Evolutionary conservation across 2,888 invertebrate genomes (phyloP).

Genomic region (Lapara coniferarum): DNA sequence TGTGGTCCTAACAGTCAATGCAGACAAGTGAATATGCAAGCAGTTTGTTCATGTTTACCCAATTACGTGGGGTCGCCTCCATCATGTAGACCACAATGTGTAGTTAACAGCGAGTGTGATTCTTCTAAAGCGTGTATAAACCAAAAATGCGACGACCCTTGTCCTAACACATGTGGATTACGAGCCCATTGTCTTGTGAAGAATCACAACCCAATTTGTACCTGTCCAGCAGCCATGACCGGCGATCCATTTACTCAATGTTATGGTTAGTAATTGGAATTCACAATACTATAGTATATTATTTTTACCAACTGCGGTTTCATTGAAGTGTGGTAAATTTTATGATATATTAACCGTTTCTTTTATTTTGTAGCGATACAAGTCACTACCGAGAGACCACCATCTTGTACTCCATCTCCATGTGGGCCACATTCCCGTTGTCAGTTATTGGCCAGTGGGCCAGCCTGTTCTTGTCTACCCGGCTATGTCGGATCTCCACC

Average conservation of each 20-base stretch:
- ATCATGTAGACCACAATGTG: conserved; percentile 92
- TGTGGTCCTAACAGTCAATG: conserved; percentile 96
- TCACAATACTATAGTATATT: not conserved
- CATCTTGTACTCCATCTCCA: conserved; percentile 91
- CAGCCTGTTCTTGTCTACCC: conserved; percentile 91
- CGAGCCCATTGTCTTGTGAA: conserved; percentile 92
- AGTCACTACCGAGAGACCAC: conserved; percentile 85
- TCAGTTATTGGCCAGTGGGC: conserved; percentile 88
- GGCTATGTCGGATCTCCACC: conserved; percentile 91
- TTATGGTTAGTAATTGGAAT: conserved; percentile 83
- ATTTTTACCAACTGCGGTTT: no score
- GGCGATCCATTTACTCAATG: conserved; percentile 94
- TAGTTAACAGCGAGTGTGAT: conserved; percentile 94
- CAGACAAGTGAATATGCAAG: conserved; percentile 89
- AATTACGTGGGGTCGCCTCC: conserved; percentile 91
- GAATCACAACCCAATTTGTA: conserved; percentile 94
- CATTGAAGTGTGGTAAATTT: not conserved
- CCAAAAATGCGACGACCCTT: conserved; percentile 94
- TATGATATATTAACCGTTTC: not conserved
- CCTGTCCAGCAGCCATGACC: conserved; percentile 91
- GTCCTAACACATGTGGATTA: conserved; percentile 93
- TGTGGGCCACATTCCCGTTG: conserved; percentile 94
- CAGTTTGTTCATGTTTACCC: conserved; percentile 92
- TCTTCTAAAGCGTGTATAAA: conserved; percentile 92
- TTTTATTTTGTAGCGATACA: conserved; percentile 58